These are phyloP conservation scores for Synanthedon tipuliformis DNA, from an alignment of 2,888 invertebrate genomes.

Conservation along the genomic window DNA sequence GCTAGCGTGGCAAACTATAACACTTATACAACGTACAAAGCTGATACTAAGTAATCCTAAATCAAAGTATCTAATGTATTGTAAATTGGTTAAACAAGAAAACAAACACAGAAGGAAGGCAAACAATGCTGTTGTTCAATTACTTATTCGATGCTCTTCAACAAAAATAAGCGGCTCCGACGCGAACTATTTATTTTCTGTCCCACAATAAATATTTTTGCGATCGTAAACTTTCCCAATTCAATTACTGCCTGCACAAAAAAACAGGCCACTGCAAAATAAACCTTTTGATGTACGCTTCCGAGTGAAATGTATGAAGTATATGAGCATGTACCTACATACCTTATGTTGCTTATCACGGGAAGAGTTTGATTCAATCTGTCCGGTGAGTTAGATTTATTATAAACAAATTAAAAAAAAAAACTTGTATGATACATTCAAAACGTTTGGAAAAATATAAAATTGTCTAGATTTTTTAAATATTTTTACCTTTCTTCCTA, in stretches of 20 bases:
- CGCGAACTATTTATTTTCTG: slow-evolving; percentile 26
- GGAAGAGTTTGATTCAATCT: no score
- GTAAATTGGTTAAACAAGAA: background rate
- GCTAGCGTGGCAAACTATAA: no score
- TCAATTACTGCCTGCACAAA: slow-evolving; percentile 42
- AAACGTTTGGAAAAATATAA: no score
- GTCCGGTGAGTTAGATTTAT: no score
- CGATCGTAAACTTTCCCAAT: slow-evolving; percentile 43
- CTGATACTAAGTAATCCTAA: no score
- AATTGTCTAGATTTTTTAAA: no score
- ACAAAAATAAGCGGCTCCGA: background rate
- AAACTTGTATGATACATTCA: no score
- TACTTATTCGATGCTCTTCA: background rate
- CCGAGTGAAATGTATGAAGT: background rate
- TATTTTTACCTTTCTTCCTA: no score
- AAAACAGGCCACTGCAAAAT: slow-evolving; percentile 41
- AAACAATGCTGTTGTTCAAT: background rate
- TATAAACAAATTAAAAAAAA: no score
- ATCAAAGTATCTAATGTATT: background rate
- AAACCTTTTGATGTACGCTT: slow-evolving; percentile 27
- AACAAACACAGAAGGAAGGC: background rate
- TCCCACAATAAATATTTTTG: slow-evolving; percentile 35
- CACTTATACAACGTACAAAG: no score
- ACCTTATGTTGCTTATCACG: no score
- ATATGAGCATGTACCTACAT: background rate